A percentile compares a stretch with the other conserved stretches of the same genome.
phyloP scores from a whole-genome alignment of 1,140 invertebrate species.

The Muscidifurax raptorellus region DNA sequence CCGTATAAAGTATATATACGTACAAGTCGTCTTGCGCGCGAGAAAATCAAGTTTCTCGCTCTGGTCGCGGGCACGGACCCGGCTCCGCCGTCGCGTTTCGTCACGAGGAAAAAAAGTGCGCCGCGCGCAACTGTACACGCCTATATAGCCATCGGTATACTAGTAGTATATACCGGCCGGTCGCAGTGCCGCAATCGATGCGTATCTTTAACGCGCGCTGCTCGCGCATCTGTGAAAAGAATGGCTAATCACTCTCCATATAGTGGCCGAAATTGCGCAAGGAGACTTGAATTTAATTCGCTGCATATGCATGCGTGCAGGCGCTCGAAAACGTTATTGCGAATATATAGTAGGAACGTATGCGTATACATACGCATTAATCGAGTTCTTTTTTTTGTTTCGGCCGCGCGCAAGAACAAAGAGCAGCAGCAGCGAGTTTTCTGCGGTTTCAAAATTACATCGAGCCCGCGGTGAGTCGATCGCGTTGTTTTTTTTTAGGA shows the following conservation, averaged over 20 bases:
- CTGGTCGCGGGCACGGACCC: conserved; percentile 16
- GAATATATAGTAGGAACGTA: not conserved
- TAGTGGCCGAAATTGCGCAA: not conserved
- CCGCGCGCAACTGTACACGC: not conserved
- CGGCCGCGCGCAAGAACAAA: not conserved
- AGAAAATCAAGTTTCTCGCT: conserved; percentile 60
- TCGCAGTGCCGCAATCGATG: conserved; percentile 55
- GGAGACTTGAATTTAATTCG: not conserved
- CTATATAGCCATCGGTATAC: not conserved
- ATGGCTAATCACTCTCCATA: not conserved
- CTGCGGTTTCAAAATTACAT: not conserved
- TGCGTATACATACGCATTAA: no score
- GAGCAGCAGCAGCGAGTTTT: no score
- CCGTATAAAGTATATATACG: not conserved
- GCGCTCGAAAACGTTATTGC: not conserved
- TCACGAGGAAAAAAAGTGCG: conserved; percentile 44
- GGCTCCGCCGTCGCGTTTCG: conserved; percentile 49
- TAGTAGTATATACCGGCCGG: conserved; percentile 47
- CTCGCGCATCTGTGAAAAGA: conserved; percentile 43
- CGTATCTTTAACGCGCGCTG: conserved; percentile 50
- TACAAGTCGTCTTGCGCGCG: no score
- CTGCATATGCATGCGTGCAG: not conserved
- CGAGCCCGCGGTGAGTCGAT: not conserved
- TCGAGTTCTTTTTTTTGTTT: no score
- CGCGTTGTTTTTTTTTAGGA: not conserved